Conservation (phyloP, 2,113 vertebrate genomes). For the Chauna torquata region DNA sequence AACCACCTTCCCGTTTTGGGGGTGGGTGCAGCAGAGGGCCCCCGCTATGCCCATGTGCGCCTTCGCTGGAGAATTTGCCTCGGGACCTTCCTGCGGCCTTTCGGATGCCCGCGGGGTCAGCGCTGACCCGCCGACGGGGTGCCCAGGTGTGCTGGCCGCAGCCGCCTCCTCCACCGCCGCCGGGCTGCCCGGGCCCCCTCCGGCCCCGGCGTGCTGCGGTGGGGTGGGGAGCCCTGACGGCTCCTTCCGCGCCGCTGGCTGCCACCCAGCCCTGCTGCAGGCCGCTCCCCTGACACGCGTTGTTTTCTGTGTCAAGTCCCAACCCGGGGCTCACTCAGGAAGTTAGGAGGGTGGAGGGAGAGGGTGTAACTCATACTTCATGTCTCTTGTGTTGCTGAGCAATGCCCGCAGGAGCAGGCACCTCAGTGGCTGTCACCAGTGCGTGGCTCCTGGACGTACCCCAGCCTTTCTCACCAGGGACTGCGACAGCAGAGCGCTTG, state of each 20-base stretch:
- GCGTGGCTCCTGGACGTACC: neutral
- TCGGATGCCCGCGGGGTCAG: neutral
- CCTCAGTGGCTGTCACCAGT: neutral
- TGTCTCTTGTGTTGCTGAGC: neutral
- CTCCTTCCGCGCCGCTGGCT: neutral
- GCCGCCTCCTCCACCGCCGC: too few relatives aligned
- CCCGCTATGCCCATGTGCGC: neutral
- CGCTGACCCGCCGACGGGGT: too few relatives aligned
- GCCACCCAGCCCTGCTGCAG: neutral
- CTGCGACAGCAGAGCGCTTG: neutral
- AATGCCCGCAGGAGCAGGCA: neutral
- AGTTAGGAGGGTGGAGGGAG: neutral
- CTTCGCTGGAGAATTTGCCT: neutral
- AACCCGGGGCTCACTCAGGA: neutral
- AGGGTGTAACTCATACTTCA: neutral
- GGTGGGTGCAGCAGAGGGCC: neutral
- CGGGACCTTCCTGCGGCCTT: neutral
- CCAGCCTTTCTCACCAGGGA: neutral
- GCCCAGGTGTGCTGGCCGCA: too few relatives aligned
- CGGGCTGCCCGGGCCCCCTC: too few relatives aligned
- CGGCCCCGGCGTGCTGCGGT: too few relatives aligned
- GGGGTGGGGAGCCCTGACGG: neutral
- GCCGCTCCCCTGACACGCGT: neutral
- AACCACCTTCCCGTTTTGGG: neutral
- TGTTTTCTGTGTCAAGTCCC: neutral